Conservation (phyloP, 2,113 vertebrate species). For the Lamprotornis superbus region DNA sequence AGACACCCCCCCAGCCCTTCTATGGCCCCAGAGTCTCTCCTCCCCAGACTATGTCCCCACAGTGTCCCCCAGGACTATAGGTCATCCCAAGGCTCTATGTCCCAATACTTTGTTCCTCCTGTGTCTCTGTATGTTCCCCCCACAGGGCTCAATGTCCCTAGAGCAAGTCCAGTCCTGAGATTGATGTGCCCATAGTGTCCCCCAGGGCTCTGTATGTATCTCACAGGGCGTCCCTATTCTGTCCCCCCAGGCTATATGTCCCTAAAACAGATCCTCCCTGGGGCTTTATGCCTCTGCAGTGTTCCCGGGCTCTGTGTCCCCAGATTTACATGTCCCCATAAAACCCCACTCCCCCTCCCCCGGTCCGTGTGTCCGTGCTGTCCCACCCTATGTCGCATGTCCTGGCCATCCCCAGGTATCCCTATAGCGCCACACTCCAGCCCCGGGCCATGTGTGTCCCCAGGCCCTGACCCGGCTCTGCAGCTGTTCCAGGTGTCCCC, state of each 20-base stretch:
- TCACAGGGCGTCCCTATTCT: not conserved
- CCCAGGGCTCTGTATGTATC: not conserved
- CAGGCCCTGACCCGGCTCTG: not conserved
- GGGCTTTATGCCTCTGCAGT: not conserved
- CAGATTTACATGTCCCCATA: not conserved
- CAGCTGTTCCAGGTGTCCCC: not conserved
- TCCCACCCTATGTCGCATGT: not conserved
- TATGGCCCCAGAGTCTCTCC: fast-evolving
- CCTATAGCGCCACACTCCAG: not conserved
- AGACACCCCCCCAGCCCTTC: not conserved
- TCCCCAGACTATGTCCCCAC: too few species aligned
- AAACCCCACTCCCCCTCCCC: not conserved
- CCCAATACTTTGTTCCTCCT: not conserved
- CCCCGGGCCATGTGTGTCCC: not conserved
- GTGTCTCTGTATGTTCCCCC: not conserved
- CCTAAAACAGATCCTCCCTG: not conserved
- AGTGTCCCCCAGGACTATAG: not conserved
- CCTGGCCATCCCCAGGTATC: not conserved
- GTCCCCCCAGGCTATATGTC: not conserved
- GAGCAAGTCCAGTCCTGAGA: not conserved
- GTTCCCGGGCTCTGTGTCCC: not conserved
- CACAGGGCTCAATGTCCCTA: not conserved
- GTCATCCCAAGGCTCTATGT: not conserved
- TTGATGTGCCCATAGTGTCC: not conserved
- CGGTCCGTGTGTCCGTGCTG: not conserved